Base-by-base conservation (phyloP, 2,797 vertebrate genomes). In the Pempheris klunzingeri region DNA sequence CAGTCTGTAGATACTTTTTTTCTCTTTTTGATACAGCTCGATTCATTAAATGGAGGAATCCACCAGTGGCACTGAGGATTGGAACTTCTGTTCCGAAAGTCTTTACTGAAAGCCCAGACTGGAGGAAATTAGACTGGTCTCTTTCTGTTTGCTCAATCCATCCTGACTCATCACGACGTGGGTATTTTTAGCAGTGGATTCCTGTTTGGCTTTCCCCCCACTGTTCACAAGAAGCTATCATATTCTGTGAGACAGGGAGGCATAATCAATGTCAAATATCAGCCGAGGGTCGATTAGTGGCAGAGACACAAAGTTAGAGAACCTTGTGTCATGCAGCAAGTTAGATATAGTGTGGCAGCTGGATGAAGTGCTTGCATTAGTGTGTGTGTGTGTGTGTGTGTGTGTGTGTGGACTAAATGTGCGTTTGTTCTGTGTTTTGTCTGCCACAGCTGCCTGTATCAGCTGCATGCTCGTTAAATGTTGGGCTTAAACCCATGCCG, bases 391-490 rank as follows among this genome's bases (percentile, higher is more conserved):
- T 36, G 67, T 46, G 43, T 49, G 32, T 26, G 54, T 43, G 55
- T 50, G 36, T 43, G 39, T 68, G 34, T 44, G 47, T 57, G 10
- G 60, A 34, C 43, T 61, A 8, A 49, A 62, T 46, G 39, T 58
- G 66, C 82, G 62, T 80, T 74, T 82, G 72, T 53, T 69, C 65
- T 57, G 75, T 93, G 91, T 93, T 95, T 92, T 91, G 92, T 91
- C 92, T 94, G 87, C 65, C 81, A 80, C 84, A 91, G 93, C 92
- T 90, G 93, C 90, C 86, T 78, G 53, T 86, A 92, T 95, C 93
- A 92, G 93, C 92, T 91, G 91, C 89, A 62, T 65, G 83, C 90
- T 94, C 82, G 82, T 95, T 94, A 95, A 95, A 94, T 75, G 90
- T 83, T 71, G 89, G 78, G 80, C 83, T 89, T 91, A 92, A 92